Evolutionary conservation across 2,888 invertebrate genomes (phyloP).

Genomic region (Kuschelorhynchus macadamiae): DNA sequence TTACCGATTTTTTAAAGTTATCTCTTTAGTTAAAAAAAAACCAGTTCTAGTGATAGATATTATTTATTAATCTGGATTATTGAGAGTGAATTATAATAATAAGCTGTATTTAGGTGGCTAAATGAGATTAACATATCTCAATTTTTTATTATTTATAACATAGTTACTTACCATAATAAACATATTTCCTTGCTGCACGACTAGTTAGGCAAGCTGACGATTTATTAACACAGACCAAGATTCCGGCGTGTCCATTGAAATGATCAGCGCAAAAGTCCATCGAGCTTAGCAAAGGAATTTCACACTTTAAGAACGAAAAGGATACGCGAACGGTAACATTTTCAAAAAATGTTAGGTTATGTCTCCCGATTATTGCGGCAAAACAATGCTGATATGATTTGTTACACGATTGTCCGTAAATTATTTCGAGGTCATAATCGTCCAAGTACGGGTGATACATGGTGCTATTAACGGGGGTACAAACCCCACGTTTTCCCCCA

Average conservation of each 20-base stretch:
- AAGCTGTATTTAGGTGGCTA: too few species aligned
- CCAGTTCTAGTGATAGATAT: too few species aligned
- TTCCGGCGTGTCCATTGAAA: not conserved
- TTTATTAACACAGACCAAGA: not conserved
- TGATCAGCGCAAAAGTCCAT: constrained; percentile 1
- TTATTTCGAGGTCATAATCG: not conserved
- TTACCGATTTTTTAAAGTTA: too few species aligned
- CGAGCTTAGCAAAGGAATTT: not conserved
- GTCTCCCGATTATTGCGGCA: not conserved
- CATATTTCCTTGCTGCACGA: not conserved
- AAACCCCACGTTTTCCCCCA: not conserved
- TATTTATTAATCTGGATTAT: too few species aligned
- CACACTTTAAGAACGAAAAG: not conserved
- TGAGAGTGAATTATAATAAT: too few species aligned
- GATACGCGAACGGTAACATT: not conserved
- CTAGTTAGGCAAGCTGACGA: not conserved
- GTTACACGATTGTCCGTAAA: not conserved
- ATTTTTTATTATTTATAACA: too few species aligned
- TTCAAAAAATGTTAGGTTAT: not conserved
- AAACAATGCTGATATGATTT: not conserved
- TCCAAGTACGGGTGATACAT: not conserved
- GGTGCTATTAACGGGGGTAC: not conserved
- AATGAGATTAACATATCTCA: too few species aligned
- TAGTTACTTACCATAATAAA: too few species aligned
- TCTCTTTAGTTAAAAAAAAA: too few species aligned